phyloP scores from a whole-genome alignment of 2,797 vertebrate species.

The Acanthiza pusilla region DNA sequence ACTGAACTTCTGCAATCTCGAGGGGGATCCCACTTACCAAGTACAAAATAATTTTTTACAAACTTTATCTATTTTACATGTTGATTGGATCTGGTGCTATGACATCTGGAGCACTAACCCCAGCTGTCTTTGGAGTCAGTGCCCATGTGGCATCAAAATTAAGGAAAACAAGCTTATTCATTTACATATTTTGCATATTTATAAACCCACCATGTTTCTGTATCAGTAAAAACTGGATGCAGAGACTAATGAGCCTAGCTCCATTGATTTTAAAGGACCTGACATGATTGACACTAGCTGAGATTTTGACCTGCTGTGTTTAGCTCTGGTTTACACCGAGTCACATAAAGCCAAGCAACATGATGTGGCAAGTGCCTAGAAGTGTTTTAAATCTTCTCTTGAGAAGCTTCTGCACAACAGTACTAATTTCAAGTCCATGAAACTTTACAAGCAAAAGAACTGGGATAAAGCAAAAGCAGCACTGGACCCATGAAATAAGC shows the following conservation, averaged over 20 bases:
- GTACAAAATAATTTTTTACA: neutral
- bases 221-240: neutral
- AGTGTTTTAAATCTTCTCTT: neutral
- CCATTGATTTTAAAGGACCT: neutral
- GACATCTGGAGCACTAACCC: neutral
- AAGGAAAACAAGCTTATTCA: neutral
- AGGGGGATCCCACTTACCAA: neutral
- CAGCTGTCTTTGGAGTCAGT: conserved; percentile 4
- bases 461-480: neutral
- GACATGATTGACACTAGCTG: neutral
- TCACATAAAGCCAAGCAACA: neutral
- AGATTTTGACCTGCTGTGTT: neutral
- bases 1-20: neutral
- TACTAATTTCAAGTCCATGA: neutral
- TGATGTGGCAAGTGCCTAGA: neutral
- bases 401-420: neutral
- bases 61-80: neutral
- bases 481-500: neutral
- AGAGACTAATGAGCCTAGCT: neutral
- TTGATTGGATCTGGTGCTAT: neutral
- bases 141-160: neutral
- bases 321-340: neutral
- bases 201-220: neutral
- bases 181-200: conserved; percentile 37
- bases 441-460: neutral